These are phyloP conservation scores for Rhinolophus sinicus DNA, from an alignment of 2,113 vertebrate species.

Conservation along the genomic window DNA sequence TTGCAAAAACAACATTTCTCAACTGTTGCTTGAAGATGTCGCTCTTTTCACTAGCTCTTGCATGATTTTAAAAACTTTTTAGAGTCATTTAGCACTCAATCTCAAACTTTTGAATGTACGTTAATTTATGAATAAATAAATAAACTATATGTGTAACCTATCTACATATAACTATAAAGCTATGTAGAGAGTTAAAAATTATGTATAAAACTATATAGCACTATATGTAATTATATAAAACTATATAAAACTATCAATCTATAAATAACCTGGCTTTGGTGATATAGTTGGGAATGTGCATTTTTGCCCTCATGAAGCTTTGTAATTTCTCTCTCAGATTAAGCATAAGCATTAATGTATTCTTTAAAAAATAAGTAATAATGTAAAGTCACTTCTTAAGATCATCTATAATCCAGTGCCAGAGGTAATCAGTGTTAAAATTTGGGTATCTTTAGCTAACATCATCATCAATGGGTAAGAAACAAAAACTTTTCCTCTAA, in stretches of 20 bases:
- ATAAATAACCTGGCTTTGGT: not conserved
- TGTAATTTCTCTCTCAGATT: slow-evolving; percentile 8
- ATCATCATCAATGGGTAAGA: not conserved
- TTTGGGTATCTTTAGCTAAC: not conserved
- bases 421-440: not conserved
- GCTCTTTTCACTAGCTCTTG: not conserved
- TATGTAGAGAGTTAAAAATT: not conserved
- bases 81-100: not conserved
- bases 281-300: not conserved
- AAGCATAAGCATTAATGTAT: not conserved
- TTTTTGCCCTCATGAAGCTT: not conserved
- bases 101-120: not conserved
- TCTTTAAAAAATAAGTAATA: not conserved
- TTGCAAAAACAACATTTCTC: slow-evolving; percentile 48
- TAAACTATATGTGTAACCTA: not conserved
- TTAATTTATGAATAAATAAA: slow-evolving; percentile 20
- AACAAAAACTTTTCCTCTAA: not conserved
- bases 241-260: not conserved
- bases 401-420: not conserved
- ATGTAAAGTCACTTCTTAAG: not conserved
- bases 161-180: not conserved
- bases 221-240: not conserved
- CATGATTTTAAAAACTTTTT: not conserved
- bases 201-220: not conserved
- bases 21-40: not conserved